These are phyloP conservation scores for Sciurus vulgaris DNA, from an alignment of 2,797 vertebrate genomes.

Conservation along the genomic window DNA sequence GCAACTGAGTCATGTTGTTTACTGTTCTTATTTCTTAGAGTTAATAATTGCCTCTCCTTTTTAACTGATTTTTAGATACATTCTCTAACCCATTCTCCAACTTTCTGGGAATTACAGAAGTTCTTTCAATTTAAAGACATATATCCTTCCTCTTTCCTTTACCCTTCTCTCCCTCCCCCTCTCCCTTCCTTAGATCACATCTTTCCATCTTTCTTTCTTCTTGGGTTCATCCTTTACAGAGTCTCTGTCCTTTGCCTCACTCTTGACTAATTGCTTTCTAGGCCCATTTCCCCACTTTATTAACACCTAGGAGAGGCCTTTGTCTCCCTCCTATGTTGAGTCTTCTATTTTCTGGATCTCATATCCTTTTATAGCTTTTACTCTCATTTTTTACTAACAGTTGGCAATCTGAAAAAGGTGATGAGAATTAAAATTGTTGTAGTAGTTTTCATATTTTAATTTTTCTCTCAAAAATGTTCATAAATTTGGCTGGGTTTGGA, in stretches of 20 bases:
- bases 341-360: not conserved
- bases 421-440: conserved; percentile 10
- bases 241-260: not conserved
- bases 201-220: not conserved
- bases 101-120: conserved; percentile 1
- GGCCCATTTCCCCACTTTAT: not conserved
- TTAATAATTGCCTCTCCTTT: not conserved
- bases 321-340: not conserved
- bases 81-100: not conserved
- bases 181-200: not conserved
- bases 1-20: not conserved
- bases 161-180: accelerated
- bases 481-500: not conserved
- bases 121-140: not conserved
- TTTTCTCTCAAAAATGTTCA: not conserved
- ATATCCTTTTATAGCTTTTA: conserved; percentile 4
- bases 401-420: not conserved
- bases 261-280: not conserved
- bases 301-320: not conserved
- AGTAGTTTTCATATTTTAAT: not conserved
- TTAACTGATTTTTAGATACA: not conserved
- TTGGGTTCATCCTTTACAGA: not conserved
- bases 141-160: not conserved
- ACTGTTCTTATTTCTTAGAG: not conserved
- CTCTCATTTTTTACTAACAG: not conserved